Evolutionary conservation across 1,140 invertebrate genomes (phyloP), one percentile per base, ranked within the genome.

Genomic region (Philotrypesis tridentata): DNA sequence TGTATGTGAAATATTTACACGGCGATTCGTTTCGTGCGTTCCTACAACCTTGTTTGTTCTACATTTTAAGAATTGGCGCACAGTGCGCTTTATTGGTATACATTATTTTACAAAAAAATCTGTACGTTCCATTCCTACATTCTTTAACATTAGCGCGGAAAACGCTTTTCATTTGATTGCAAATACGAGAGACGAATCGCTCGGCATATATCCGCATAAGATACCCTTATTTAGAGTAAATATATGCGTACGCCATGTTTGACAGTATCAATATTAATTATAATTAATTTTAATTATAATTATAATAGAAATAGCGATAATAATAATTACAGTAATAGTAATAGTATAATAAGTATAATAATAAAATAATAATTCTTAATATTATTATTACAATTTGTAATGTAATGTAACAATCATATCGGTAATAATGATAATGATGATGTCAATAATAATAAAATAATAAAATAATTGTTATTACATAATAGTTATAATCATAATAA

Each of bases 401-500:
- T 86, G 83, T 86, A 87, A 86, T 86, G 83, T 86, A 87, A 87
- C 87, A 87, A 88, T 89, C 85, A 80, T 87, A 87, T 87, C 85
- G 85, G 76, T 87, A 88, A 87, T 88, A 89, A 88, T 88, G 86
- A 87, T 87, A 86, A 85, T 86, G 79, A 81, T 82, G 76, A 83
- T 84, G 86, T 85, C 82, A 84, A 88, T 88, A 89, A 87, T 87
- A 88, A 88, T 86, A 86, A 85, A 87, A 89, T 89, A 87, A 88
- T 90, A 88, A 86, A 87, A 88, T 85, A 87, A 84, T 83, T 86
- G 83, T 85, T 86, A 87, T 87, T 85, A 87, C 87, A 89, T 89
- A 89, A 89, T 90, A 87, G 86, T 90, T 89, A 90, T 90, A 91
- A 91, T 91, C 86, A 90, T 90, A 91, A 90, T 90, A 91, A 91